A percentile compares a stretch with the other conserved stretches of the same genome.
Evolutionary conservation across 35 echinoderm and acorn worm species (phyloP).

Genomic region (Patiria miniata): DNA sequence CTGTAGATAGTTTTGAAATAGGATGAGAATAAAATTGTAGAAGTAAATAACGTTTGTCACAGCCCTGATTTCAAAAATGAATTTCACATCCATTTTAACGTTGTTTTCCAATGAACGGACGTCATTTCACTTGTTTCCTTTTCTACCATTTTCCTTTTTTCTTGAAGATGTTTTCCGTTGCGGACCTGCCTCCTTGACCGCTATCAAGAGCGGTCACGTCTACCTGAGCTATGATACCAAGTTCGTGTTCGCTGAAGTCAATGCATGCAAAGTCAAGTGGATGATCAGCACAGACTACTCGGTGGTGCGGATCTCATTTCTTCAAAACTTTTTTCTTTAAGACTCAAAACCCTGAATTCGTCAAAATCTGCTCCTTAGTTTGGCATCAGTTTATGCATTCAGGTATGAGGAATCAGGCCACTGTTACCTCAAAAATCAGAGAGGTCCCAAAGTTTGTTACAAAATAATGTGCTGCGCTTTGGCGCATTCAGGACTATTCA

Average conservation of each 20-base stretch:
- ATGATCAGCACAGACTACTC: slow-evolving; percentile 16
- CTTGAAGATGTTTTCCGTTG: slow-evolving; percentile 69
- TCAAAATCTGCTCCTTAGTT: no score
- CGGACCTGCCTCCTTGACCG: slow-evolving; percentile 82
- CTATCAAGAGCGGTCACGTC: slow-evolving; percentile 88
- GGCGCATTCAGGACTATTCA: no score
- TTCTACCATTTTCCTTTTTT: neutral
- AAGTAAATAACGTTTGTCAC: no score
- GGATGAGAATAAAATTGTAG: no score
- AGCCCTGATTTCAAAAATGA: no score
- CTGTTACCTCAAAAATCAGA: neutral
- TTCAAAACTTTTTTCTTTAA: no score
- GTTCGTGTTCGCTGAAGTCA: slow-evolving; percentile 92
- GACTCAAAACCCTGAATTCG: no score
- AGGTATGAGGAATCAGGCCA: neutral
- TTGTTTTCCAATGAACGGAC: no score
- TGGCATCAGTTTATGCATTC: neutral
- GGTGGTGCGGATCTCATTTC: neutral
- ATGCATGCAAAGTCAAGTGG: slow-evolving; percentile 88
- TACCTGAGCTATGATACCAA: slow-evolving; percentile 93
- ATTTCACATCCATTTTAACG: no score
- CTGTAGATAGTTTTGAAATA: no score
- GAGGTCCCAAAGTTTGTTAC: no score
- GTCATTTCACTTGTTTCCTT: neutral
- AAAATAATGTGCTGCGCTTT: no score